phyloP scores from a whole-genome alignment of 2,888 invertebrate species.

The Melitaea athalia region DNA sequence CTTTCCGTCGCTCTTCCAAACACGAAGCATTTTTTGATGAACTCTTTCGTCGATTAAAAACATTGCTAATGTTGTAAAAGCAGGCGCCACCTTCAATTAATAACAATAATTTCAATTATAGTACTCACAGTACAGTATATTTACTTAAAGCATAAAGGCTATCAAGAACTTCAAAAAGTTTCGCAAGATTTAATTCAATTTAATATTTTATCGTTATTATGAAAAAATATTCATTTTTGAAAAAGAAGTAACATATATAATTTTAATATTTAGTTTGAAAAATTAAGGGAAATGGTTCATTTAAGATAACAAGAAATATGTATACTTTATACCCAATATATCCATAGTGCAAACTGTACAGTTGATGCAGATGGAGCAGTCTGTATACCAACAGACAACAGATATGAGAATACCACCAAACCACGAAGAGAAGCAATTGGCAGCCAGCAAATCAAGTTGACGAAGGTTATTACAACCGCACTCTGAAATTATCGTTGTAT shows the following conservation, averaged over 20 bases:
- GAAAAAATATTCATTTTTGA: no score
- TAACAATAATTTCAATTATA: neutral
- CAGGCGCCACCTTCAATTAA: conserved; percentile 55
- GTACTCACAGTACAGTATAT: neutral
- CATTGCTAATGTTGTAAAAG: conserved; percentile 48
- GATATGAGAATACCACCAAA: conserved; percentile 56
- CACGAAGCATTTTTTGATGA: conserved; percentile 50
- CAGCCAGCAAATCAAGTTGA: conserved; percentile 66
- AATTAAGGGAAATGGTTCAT: no score
- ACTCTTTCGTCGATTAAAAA: conserved; percentile 51
- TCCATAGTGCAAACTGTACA: conserved; percentile 59
- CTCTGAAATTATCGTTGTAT: conserved; percentile 52
- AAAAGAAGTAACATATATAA: no score
- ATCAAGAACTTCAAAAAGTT: no score
- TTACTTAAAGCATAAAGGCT: neutral
- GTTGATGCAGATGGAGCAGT: conserved; percentile 48
- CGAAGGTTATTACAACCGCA: conserved; percentile 52
- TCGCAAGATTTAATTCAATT: no score
- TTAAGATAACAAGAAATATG: neutral
- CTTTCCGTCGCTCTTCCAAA: conserved; percentile 21
- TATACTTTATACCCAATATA: conserved; percentile 54
- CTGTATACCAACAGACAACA: conserved; percentile 46
- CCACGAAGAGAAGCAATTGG: conserved; percentile 63
- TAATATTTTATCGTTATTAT: no score
- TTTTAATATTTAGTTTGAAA: no score